Evolutionary conservation across 2,797 vertebrate genomes (phyloP).

Genomic region (Coregonus suidteri): DNA sequence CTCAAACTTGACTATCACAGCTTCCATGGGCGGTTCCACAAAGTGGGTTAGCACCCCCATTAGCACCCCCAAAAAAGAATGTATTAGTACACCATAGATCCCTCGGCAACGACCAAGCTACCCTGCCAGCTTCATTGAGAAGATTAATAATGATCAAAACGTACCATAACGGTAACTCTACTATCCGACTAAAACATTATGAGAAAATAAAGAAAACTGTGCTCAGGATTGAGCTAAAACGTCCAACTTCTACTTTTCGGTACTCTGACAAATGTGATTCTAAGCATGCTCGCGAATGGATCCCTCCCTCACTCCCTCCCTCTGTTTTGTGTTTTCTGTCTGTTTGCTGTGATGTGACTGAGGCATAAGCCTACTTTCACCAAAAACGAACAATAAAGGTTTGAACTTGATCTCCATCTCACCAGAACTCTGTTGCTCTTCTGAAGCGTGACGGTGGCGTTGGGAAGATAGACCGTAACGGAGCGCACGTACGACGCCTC

Average conservation of each 20-base stretch:
- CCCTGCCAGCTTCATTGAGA: background rate
- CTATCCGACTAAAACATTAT: background rate
- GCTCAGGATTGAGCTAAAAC: background rate
- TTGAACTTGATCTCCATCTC: conserved; percentile 15
- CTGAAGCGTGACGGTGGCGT: conserved; percentile 71
- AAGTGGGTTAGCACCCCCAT: no score
- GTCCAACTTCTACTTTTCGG: no score
- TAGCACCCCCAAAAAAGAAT: no score
- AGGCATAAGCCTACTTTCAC: background rate
- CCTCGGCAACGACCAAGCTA: background rate
- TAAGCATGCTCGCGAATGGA: background rate
- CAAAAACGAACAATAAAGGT: background rate
- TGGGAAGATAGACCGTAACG: conserved; percentile 68
- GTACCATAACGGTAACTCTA: background rate
- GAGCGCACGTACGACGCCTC: conserved; percentile 73
- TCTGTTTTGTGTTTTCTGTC: background rate
- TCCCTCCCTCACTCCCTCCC: background rate
- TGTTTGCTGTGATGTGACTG: background rate
- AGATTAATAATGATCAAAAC: background rate
- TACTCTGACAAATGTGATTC: background rate
- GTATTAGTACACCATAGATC: background rate
- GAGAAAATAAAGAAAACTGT: background rate
- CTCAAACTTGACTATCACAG: background rate
- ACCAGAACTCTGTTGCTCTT: conserved; percentile 81
- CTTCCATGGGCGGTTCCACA: background rate